phyloP scores from a whole-genome alignment of 2,888 invertebrate species.

The Microplitis manilae region DNA sequence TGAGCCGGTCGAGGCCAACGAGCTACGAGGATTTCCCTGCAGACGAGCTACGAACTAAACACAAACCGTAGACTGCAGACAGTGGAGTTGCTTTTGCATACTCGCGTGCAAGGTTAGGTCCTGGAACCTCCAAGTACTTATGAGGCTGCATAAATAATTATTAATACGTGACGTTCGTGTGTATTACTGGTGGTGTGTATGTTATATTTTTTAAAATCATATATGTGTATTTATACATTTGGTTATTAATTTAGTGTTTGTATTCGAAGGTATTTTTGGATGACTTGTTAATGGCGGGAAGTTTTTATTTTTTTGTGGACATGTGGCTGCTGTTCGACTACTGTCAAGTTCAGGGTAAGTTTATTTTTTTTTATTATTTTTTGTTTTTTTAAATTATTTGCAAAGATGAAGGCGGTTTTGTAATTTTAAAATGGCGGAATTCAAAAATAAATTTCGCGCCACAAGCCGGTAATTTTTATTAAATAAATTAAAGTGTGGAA shows the following conservation, averaged over 20 bases:
- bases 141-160: background rate
- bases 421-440: too few species aligned
- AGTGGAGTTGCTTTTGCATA: background rate
- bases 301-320: conserved; percentile 9
- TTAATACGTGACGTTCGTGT: background rate
- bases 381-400: background rate
- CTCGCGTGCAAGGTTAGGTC: conserved; percentile 9
- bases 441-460: too few species aligned
- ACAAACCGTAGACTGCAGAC: background rate
- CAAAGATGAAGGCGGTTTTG: too few species aligned
- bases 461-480: background rate
- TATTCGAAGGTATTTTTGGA: background rate
- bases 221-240: background rate
- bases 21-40: conserved; percentile 1
- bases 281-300: conserved; percentile 2
- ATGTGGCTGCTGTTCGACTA: background rate
- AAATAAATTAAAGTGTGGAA: background rate
- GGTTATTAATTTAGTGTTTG: background rate
- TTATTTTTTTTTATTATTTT: background rate
- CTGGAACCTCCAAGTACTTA: background rate
- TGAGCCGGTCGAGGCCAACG: background rate
- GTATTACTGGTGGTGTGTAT: background rate
- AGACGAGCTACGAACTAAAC: background rate
- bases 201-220: background rate
- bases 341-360: background rate